phyloP scores from a whole-genome alignment of 2,113 vertebrate species.

The Eclectus roratus region DNA sequence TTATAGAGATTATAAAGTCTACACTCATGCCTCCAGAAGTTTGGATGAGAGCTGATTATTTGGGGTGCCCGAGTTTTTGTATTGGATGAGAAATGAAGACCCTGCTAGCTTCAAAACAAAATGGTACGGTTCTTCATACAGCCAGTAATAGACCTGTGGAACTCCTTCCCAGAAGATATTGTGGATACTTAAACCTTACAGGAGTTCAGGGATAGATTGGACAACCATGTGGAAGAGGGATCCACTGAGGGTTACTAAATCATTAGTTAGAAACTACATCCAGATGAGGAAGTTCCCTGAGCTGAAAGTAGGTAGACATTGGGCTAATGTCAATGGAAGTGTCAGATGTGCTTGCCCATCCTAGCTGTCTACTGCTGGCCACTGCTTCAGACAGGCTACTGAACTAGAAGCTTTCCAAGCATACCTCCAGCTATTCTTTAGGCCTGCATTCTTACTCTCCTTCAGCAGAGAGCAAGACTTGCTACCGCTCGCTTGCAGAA shows the following conservation, averaged over 20 bases:
- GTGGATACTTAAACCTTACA: neutral
- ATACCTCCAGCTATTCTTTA: neutral
- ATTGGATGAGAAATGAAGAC: neutral
- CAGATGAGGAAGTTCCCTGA: neutral
- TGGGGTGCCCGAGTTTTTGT: neutral
- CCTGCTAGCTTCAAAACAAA: neutral
- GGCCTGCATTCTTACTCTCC: neutral
- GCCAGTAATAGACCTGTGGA: neutral
- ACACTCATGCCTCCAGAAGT: neutral
- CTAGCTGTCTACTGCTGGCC: neutral
- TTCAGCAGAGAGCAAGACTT: neutral
- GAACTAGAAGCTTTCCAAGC: neutral
- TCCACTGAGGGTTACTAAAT: neutral
- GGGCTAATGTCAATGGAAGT: neutral
- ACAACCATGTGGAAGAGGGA: neutral
- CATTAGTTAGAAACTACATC: neutral
- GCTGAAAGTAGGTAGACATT: neutral
- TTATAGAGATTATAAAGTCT: neutral
- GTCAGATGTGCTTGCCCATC: neutral
- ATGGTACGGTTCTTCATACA: neutral
- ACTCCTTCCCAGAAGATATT: neutral
- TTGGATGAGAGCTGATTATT: neutral
- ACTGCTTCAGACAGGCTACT: neutral
- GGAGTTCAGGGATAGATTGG: neutral
- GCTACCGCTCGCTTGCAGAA: neutral